Base-by-base conservation (phyloP, 2,888 invertebrate genomes). In the Choreutis nemorana region DNA sequence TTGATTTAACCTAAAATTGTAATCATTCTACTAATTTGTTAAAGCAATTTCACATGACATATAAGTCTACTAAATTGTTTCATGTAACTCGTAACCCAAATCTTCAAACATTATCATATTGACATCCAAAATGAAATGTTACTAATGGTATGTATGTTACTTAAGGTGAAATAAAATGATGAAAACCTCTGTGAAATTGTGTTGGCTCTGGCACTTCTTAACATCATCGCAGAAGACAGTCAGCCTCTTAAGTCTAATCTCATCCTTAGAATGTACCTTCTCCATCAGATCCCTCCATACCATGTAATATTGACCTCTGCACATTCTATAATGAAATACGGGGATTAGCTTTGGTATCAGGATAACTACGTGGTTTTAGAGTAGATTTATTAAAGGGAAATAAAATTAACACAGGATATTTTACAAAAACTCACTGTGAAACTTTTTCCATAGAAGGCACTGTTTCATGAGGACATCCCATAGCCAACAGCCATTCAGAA, bases 261-360 rank as follows among this genome's bases (percentile, higher is more conserved):
- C 27, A 9, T 65, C 57, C 33, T 63, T 70, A 0, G 68, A 48
- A 5, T 58, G 54, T 1, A 70, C 68, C 44, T 60, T 64, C 39
- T 72, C 71, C 61, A 78, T 77, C 8, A 78, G 36, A 45, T 66
- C 72, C 2, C 71, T 50, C 78, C 77, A 77, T 8, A 71, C 67
- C 63, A 77, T 64, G 32, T 73, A 71, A 30, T 67, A 72, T 26
- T 72, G 66, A 1, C 75, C 77, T 29, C 71, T 44, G 29, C 77
- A 75, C 55, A 70, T 70, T 21, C 77, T 77, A 24, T 27, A 26
- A 23, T 16, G 7, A 34, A 12, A 9, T 10, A 26, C 20, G 5
- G 28, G 21, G 9, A 11, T 23, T 4, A 13, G 14, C 14, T 16
- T 21, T 10, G 23, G n/a, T 23, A n/a, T 2, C 14, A 14, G 2